Evolutionary conservation across 1,140 invertebrate species (phyloP), one percentile per base, ranked within the genome.

Genomic region (Thalassaphorura encarpata): DNA sequence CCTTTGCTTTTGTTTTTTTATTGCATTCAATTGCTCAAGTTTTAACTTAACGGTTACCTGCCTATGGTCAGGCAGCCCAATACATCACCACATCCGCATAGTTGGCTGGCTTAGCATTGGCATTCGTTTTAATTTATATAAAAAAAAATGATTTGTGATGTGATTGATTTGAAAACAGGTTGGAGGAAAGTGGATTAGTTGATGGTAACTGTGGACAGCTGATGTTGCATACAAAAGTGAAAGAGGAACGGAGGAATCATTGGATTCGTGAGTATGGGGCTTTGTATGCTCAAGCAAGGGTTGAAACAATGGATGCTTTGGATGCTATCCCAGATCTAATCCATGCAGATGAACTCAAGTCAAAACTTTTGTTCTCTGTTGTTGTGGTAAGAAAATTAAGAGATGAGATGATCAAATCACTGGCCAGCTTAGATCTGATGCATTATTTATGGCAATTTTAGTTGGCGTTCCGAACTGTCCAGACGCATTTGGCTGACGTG

Each of bases 301-400:
- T 88, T 16, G 84, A 91, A 61, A 83, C 87, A 2, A 73, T 95
- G 60, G 87, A 92, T 66, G 83, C 88, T 11, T 73, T 95, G 39
- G 83, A 90, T 66, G 75, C 77, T 1, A 73, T 94, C 13, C 78
- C 82, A 8, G 81, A 87, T 46, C 75, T 96, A 11, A 76, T 80
- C 43, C 81, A 87, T 51, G 84, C 86, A 0, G 81, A 85, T 52
- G 87, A 92, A 67, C 77, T 95, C 23, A 95, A 95, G 74, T 83
- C 83, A 39, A 96, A 95, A 76, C 87, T 96, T 55, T 78, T 96
- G 33, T 95, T 94, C 71, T 95, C 91, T 46, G 85, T 95, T 42
- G 82, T 94, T 65, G 90, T 95, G 72, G 91, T 95, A 76, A 84
- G 86, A 31, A 43, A 1, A 47, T 26, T 33, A 56, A 53, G 47